Evolutionary conservation across 2,113 vertebrate genomes (phyloP).

Genomic region (Chamaetylas fuelleborni): DNA sequence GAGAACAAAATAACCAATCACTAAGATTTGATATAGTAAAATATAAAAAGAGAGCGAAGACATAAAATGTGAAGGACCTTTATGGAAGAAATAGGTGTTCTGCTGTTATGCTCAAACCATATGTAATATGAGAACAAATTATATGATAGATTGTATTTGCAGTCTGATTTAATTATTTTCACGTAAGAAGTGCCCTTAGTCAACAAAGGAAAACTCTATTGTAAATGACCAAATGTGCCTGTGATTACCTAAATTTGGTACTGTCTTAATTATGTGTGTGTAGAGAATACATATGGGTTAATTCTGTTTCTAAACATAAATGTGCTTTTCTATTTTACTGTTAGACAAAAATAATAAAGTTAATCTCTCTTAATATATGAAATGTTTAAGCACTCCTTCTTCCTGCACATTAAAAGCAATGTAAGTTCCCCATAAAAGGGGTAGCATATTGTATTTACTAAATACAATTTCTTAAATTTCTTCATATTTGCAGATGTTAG

Average conservation of each 20-base stretch:
- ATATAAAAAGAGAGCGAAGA: not conserved
- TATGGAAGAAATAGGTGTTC: not conserved
- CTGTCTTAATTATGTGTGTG: not conserved
- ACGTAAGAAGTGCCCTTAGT: not conserved
- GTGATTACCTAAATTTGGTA: not conserved
- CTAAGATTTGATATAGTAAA: constrained; percentile 28
- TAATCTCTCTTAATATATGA: not conserved
- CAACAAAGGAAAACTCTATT: not conserved
- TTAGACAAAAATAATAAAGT: not conserved
- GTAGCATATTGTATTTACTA: not conserved
- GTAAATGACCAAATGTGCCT: not conserved
- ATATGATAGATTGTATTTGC: not conserved
- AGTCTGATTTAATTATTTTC: not conserved
- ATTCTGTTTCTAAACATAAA: not conserved
- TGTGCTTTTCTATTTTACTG: not conserved
- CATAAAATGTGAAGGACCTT: not conserved
- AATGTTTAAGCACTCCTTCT: not conserved
- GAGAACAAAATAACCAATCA: constrained; percentile 36
- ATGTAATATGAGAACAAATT: not conserved
- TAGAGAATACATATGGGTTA: not conserved
- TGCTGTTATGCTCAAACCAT: not conserved
- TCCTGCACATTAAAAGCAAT: not conserved
- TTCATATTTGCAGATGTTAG: not conserved
- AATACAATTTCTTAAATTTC: not conserved
- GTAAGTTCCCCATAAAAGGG: not conserved